A percentile compares a stretch with the other conserved stretches of the same genome.
These are phyloP conservation scores for Calosoma granatense DNA, from an alignment of 1,140 invertebrate species.

Conservation along the genomic window DNA sequence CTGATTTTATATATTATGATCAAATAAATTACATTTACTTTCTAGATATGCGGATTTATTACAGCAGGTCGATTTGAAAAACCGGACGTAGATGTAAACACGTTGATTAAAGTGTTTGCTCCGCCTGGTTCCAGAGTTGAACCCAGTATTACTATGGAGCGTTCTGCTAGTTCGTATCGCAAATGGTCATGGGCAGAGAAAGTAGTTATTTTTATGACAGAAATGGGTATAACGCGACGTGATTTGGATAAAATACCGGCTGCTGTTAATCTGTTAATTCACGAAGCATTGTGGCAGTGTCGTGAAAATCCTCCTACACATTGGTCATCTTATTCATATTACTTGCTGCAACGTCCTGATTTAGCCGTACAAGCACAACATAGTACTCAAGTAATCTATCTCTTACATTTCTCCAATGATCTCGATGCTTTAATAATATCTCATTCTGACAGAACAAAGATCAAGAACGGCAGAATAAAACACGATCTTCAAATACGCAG, in stretches of 20 bases:
- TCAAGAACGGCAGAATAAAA: slow-evolving; percentile 12
- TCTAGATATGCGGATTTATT: slow-evolving; percentile 22
- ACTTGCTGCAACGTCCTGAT: slow-evolving; percentile 71
- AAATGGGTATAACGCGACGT: slow-evolving; percentile 51
- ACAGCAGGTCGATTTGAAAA: slow-evolving; percentile 20
- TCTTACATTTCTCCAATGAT: slow-evolving; percentile 1
- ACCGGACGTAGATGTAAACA: slow-evolving; percentile 19
- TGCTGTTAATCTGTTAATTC: slow-evolving; percentile 61
- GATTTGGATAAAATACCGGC: slow-evolving; percentile 67
- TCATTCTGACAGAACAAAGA: slow-evolving; percentile 9
- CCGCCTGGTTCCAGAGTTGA: slow-evolving; percentile 33
- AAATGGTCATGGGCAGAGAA: slow-evolving; percentile 14
- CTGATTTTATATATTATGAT: no score
- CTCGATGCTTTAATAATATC: no score
- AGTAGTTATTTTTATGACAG: slow-evolving; percentile 26
- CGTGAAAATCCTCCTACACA: slow-evolving; percentile 63
- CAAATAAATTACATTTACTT: no score
- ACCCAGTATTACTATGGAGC: slow-evolving; percentile 9
- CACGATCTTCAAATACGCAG: slow-evolving; percentile 12
- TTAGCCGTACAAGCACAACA: slow-evolving; percentile 46
- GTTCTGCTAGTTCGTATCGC: not conserved
- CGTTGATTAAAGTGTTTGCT: slow-evolving; percentile 32
- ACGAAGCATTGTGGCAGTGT: slow-evolving; percentile 64
- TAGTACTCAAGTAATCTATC: slow-evolving; percentile 20
- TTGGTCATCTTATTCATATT: slow-evolving; percentile 66